These are phyloP conservation scores for Scalopus aquaticus DNA, from an alignment of 2,113 vertebrate genomes.

Conservation along the genomic window DNA sequence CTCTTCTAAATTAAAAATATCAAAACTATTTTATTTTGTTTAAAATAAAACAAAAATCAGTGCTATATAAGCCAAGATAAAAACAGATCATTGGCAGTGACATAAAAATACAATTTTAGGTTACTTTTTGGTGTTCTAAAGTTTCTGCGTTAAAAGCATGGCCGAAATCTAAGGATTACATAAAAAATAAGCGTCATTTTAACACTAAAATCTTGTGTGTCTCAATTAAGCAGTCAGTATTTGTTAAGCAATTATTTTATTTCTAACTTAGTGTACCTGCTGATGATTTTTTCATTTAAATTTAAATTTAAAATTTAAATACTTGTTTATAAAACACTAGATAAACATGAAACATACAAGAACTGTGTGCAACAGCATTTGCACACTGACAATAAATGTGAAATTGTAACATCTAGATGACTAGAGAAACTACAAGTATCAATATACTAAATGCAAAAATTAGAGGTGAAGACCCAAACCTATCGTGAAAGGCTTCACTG, in stretches of 20 bases:
- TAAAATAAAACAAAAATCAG: constrained; percentile 47
- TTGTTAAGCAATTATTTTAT: not conserved
- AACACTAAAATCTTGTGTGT: not conserved
- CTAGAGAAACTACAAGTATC: not conserved
- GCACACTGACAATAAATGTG: not conserved
- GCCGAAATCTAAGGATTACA: not conserved
- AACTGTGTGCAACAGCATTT: not conserved
- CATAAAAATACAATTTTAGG: constrained; percentile 3
- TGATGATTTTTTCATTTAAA: too few species aligned
- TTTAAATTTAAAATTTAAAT: not conserved
- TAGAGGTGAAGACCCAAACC: not conserved
- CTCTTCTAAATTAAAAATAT: constrained; percentile 5
- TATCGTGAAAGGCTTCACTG: not conserved
- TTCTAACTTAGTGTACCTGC: too few species aligned
- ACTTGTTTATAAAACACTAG: not conserved
- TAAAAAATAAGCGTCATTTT: not conserved
- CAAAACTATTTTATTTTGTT: constrained; percentile 14
- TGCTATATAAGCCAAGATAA: not conserved
- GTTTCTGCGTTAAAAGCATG: not conserved
- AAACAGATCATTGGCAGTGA: not conserved
- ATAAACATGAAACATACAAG: not conserved
- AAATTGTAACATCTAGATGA: not conserved
- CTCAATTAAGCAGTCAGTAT: not conserved
- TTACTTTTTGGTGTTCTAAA: not conserved
- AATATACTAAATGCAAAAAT: not conserved